A percentile compares a stretch with the other conserved stretches of the same genome.
phyloP scores from a whole-genome alignment of 2,113 vertebrate species.

The Semnornis frantzii region DNA sequence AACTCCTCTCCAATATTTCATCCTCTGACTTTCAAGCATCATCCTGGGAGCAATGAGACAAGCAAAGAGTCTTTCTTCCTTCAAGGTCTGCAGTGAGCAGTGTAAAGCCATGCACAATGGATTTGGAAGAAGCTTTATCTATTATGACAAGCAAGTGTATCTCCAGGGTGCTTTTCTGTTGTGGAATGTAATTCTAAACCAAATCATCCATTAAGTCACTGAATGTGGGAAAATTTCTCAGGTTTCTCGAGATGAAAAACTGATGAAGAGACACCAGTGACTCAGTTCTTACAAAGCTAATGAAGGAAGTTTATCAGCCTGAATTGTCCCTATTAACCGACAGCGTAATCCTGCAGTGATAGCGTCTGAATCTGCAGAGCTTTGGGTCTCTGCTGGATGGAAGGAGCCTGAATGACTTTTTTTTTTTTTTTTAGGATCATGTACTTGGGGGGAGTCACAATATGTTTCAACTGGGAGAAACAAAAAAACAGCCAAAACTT shows the following conservation, averaged over 20 bases:
- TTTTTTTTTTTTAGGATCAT: neutral
- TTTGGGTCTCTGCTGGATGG: neutral
- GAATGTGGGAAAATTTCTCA: slow-evolving; percentile 35
- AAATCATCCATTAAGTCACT: slow-evolving; percentile 47
- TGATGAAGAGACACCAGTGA: neutral
- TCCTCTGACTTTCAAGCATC: slow-evolving; percentile 19
- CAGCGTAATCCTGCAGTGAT: neutral
- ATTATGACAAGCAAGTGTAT: slow-evolving; percentile 61
- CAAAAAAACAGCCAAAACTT: neutral
- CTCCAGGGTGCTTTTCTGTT: slow-evolving; percentile 59
- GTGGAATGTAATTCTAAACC: slow-evolving; percentile 34
- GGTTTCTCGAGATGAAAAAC: slow-evolving; percentile 24
- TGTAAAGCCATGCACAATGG: slow-evolving; percentile 28
- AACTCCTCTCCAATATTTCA: slow-evolving; percentile 49
- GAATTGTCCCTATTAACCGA: slow-evolving; percentile 36
- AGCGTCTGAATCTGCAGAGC: neutral
- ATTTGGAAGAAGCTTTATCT: slow-evolving; percentile 51
- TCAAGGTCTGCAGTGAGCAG: slow-evolving; percentile 40
- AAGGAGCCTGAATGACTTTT: neutral
- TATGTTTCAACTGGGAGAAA: neutral
- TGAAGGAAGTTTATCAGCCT: neutral
- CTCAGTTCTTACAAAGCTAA: neutral
- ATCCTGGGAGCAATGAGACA: slow-evolving; percentile 69
- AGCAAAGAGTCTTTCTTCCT: slow-evolving; percentile 59
- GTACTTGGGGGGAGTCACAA: neutral